A percentile compares a stretch with the other conserved stretches of the same genome.
Conservation (phyloP, 1,140 invertebrate species). For the Antheraea mylitta region DNA sequence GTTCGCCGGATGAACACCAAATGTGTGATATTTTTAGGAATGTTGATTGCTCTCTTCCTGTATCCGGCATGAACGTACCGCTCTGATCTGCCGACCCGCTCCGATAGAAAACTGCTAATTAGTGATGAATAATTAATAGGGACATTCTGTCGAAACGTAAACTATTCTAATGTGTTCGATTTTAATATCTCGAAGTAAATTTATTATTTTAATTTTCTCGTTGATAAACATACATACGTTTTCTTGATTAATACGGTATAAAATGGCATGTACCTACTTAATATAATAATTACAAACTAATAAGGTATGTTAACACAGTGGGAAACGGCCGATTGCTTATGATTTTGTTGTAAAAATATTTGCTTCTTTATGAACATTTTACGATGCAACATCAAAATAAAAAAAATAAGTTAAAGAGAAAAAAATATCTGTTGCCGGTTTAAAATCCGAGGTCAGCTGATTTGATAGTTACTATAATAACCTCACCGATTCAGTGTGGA, state of each 20-base stretch:
- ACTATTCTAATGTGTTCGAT: slow-evolving; percentile 39
- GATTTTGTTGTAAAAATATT: too few relatives aligned
- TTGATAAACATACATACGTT: slow-evolving; percentile 11
- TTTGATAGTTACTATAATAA: too few relatives aligned
- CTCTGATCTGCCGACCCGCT: slow-evolving; percentile 33
- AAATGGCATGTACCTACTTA: background rate
- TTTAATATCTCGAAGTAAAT: slow-evolving; percentile 13
- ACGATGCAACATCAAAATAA: too few relatives aligned
- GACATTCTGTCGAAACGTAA: slow-evolving; percentile 43
- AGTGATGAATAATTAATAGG: slow-evolving; percentile 68
- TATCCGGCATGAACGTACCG: slow-evolving; percentile 58
- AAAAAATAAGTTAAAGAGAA: too few relatives aligned
- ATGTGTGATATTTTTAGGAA: slow-evolving; percentile 76
- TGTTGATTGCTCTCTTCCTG: slow-evolving; percentile 75
- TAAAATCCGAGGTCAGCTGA: too few relatives aligned
- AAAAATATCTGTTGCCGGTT: too few relatives aligned
- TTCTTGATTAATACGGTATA: background rate
- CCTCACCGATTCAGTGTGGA: too few relatives aligned
- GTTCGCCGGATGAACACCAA: slow-evolving; percentile 69
- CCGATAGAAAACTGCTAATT: slow-evolving; percentile 62
- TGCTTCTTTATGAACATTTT: too few relatives aligned
- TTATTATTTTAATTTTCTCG: slow-evolving; percentile 9
- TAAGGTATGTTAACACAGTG: background rate
- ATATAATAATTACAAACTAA: background rate
- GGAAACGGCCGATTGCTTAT: background rate